Conservation (phyloP, 1,140 invertebrate species). For the Ips typographus region DNA sequence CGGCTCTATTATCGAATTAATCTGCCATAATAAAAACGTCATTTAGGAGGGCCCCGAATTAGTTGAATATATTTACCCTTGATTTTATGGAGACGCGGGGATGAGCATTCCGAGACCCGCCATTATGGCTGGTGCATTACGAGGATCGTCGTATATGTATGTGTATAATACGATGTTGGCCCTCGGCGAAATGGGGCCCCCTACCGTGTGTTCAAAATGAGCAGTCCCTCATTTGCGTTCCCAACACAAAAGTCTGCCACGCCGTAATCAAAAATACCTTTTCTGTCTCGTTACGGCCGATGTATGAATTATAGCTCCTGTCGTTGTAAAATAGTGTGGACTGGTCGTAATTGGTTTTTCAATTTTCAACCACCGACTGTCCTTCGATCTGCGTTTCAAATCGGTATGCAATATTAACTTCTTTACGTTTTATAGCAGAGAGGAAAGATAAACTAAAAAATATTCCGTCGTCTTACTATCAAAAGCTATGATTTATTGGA, state of each 20-base stretch:
- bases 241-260: slow-evolving; percentile 29
- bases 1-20: slow-evolving; percentile 1
- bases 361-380: slow-evolving; percentile 2
- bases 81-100: too few relatives aligned
- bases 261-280: slow-evolving; percentile 26
- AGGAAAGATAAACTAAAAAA: too few relatives aligned
- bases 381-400: too few relatives aligned
- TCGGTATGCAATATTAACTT: too few relatives aligned
- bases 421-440: too few relatives aligned
- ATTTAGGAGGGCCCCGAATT: too few relatives aligned
- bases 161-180: slow-evolving; percentile 10
- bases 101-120: neutral
- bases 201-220: slow-evolving; percentile 25
- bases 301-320: slow-evolving; percentile 25
- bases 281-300: slow-evolving; percentile 27
- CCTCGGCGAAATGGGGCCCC: slow-evolving; percentile 18
- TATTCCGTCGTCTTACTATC: too few relatives aligned
- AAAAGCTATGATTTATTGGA: too few relatives aligned
- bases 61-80: too few relatives aligned
- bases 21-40: neutral
- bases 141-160: slow-evolving; percentile 7
- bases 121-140: slow-evolving; percentile 13
- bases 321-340: slow-evolving; percentile 18
- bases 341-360: slow-evolving; percentile 19
- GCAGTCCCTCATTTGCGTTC: slow-evolving; percentile 28